Percentiles rank a stretch among this genome's conserved stretches.
Evolutionary conservation across 1,140 invertebrate genomes (phyloP).

Genomic region (Lutraria rhynchaena): DNA sequence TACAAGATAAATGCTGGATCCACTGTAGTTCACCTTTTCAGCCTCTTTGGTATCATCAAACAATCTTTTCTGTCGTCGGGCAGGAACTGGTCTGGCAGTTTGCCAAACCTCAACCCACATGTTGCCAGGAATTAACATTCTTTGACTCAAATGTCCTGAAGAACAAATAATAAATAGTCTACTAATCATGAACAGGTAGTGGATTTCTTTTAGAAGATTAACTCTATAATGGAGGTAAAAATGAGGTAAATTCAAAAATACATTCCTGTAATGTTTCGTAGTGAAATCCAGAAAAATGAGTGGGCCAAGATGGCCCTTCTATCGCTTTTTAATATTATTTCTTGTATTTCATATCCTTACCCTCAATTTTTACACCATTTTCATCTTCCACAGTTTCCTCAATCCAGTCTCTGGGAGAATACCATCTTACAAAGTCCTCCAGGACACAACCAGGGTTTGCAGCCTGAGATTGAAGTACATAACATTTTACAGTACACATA

Average conservation of each 20-base stretch:
- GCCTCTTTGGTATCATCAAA: conserved; percentile 98
- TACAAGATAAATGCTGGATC: too few relatives aligned
- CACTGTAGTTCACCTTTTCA: conserved; percentile 91
- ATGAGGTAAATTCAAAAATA: too few relatives aligned
- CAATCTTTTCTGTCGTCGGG: conserved; percentile 92
- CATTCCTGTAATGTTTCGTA: too few relatives aligned
- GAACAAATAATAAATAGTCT: conserved; percentile 3
- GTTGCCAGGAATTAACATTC: conserved; percentile 97
- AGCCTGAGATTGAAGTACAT: too few relatives aligned
- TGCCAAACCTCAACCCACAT: conserved; percentile 96
- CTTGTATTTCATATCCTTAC: too few relatives aligned
- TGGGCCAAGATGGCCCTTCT: too few relatives aligned
- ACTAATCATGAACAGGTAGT: too few relatives aligned
- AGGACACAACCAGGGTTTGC: conserved; percentile 96
- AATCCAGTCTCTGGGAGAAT: conserved; percentile 96
- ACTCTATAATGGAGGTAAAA: too few relatives aligned
- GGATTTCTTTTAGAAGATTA: too few relatives aligned
- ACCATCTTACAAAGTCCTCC: conserved; percentile 99
- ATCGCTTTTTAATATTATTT: too few relatives aligned
- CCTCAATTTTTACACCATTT: conserved; percentile 65
- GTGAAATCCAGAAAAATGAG: too few relatives aligned
- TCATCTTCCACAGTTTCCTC: conserved; percentile 75
- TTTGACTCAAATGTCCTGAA: conserved; percentile 90
- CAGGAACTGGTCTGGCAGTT: conserved; percentile 91
- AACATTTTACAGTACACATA: too few relatives aligned